These are phyloP conservation scores for Venustaconcha ellipsiformis DNA, from an alignment of 1,140 invertebrate species.

Conservation along the genomic window DNA sequence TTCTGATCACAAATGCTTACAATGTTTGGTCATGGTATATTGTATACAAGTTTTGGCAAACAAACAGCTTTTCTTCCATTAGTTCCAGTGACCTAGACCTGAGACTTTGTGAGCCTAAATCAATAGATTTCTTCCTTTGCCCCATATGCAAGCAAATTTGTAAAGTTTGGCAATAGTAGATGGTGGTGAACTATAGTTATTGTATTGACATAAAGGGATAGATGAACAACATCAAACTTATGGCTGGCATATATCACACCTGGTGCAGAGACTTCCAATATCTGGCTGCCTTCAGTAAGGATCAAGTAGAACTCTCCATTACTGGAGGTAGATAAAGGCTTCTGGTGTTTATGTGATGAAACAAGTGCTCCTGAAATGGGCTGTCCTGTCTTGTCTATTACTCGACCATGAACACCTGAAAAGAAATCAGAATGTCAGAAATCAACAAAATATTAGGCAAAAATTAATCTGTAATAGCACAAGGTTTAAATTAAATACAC, in stretches of 20 bases:
- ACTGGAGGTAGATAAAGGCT: constrained; percentile 19
- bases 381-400: constrained; percentile 84
- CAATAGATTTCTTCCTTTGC: too few species aligned
- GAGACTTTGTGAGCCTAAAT: too few species aligned
- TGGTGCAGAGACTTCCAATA: constrained; percentile 48
- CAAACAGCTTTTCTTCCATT: too few species aligned
- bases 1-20: too few species aligned
- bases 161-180: too few species aligned
- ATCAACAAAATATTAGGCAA: too few species aligned
- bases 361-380: constrained; percentile 86
- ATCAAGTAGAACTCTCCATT: constrained; percentile 51
- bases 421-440: constrained; percentile 1
- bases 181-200: too few species aligned
- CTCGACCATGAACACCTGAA: constrained; percentile 85
- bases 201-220: too few species aligned
- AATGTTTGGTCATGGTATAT: too few species aligned
- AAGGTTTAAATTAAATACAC: not conserved
- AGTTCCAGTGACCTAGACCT: too few species aligned
- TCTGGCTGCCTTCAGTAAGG: constrained; percentile 47
- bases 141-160: too few species aligned
- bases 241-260: constrained; percentile 35
- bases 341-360: constrained; percentile 63
- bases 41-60: too few species aligned
- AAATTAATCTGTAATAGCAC: not conserved
- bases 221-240: not conserved